These are phyloP conservation scores for Gephyroberyx darwinii DNA, from an alignment of 2,797 vertebrate species.

Conservation along the genomic window DNA sequence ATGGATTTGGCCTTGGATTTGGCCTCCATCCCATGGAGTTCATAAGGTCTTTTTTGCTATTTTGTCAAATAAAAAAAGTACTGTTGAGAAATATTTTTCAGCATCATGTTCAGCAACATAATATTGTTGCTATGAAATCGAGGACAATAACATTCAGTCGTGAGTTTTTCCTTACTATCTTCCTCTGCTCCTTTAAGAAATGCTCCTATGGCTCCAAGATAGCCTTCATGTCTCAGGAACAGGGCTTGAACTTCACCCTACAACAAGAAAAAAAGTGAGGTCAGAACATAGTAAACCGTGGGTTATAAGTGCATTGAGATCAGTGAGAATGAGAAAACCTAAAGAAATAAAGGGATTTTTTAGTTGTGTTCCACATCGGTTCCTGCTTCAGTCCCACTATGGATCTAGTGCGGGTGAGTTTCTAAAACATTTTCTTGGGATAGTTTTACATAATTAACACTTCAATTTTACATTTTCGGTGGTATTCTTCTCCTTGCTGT, in stretches of 20 bases:
- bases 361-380: not conserved
- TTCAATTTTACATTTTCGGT: not conserved
- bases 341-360: not conserved
- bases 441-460: not conserved
- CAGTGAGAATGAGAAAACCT: not conserved
- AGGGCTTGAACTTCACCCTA: constrained; percentile 98
- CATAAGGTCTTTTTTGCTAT: too few relatives aligned
- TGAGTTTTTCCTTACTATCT: constrained; percentile 89
- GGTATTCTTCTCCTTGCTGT: not conserved
- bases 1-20: too few relatives aligned
- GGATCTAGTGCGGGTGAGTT: not conserved
- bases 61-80: too few relatives aligned
- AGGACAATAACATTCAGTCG: not conserved
- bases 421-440: not conserved
- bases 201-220: constrained; percentile 96
- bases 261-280: constrained; percentile 4
- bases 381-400: not conserved
- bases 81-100: too few relatives aligned
- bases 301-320: not conserved
- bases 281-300: not conserved
- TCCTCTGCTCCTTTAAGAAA: constrained; percentile 98
- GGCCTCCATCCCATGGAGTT: too few relatives aligned
- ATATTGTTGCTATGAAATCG: not conserved
- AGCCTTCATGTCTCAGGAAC: constrained; percentile 97
- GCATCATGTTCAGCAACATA: too few relatives aligned